A percentile compares a stretch with the other conserved stretches of the same genome.
Evolutionary conservation across 2,888 invertebrate species (phyloP).

Genomic region (Pristionchus maxplancki): DNA sequence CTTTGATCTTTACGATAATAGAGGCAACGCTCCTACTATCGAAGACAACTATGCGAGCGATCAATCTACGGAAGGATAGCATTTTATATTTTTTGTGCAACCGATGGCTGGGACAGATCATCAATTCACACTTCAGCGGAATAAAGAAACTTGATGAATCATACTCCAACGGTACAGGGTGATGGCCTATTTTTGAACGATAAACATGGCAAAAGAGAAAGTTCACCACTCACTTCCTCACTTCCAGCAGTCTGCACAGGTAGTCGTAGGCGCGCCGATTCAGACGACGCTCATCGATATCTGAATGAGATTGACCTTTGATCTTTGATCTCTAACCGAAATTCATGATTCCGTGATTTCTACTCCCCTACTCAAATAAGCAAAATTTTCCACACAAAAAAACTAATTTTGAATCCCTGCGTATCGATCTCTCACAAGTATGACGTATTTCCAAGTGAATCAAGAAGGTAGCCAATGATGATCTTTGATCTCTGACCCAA

Average conservation of each 20-base stretch:
- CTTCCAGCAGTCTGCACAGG: constrained; percentile 87
- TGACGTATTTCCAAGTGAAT: no score
- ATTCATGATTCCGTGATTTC: no score
- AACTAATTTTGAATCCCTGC: no score
- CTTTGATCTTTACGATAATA: no score
- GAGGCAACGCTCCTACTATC: no score
- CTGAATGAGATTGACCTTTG: background rate
- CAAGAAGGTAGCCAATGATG: no score
- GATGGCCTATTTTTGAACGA: background rate
- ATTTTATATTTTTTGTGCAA: background rate
- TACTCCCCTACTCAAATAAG: constrained; percentile 53
- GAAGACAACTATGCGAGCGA: no score
- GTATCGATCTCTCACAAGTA: no score
- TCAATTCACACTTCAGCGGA: background rate
- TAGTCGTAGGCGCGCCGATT: constrained; percentile 87
- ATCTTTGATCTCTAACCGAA: constrained; percentile 58
- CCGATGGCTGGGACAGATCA: background rate
- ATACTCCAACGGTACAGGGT: background rate
- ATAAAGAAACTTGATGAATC: background rate
- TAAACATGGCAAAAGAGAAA: background rate
- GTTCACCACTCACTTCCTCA: constrained; percentile 83
- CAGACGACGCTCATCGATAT: constrained; percentile 85
- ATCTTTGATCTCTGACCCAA: no score
- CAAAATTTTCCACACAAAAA: no score
- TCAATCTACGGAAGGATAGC: no score